Base-by-base conservation (phyloP, 2,888 invertebrate species). In the Desoria tigrina region DNA sequence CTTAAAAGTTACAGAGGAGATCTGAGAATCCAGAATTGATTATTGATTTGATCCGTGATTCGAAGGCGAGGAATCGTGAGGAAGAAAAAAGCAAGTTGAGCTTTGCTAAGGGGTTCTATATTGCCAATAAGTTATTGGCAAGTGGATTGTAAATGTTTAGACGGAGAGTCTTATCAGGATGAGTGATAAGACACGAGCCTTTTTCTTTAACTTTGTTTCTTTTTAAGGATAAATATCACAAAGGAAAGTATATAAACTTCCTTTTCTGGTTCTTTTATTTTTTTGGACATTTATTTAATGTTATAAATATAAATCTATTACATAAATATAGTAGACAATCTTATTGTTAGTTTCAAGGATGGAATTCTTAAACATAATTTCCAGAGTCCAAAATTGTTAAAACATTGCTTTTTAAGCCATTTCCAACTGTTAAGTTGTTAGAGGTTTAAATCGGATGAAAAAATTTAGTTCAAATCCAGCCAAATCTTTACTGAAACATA, bases 11-110 rank as follows among this genome's bases (percentile, higher is more conserved):
- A n/a, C n/a, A 32, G 32, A 32, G 32, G 32, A 11, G 32, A 32
- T 32, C 11, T 32, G 4, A 32, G 32, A 32, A 32, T 32, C 32
- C 4, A n/a, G 45, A 45, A 45, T 45, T 16, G 45, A 16, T 45
- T 45, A 45, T 45, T 45, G 45, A 45, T 45, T 45, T 45, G 45
- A 45, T 45, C 45, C 45, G 45, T 45, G 45, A 45, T 45, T 45
- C 21, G 9, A 45, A 45, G 45, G 45, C 45, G 45, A 45, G 45
- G 45, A 45, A 45, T 45, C 45, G 45, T 45, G 45, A 45, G 16
- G n/a, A 6, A 18, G 45, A 45, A 45, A 45, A 21, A 45, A 21
- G 6, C 45, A 45, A 45, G 9, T 45, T 45, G n/a, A n/a, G 45
- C 21, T n/a, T 45, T 45, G 4, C 16, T 45, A 16, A 11, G 21